These are phyloP conservation scores for Drosophila subquinaria DNA, from an alignment of 2,888 invertebrate genomes.

Conservation along the genomic window DNA sequence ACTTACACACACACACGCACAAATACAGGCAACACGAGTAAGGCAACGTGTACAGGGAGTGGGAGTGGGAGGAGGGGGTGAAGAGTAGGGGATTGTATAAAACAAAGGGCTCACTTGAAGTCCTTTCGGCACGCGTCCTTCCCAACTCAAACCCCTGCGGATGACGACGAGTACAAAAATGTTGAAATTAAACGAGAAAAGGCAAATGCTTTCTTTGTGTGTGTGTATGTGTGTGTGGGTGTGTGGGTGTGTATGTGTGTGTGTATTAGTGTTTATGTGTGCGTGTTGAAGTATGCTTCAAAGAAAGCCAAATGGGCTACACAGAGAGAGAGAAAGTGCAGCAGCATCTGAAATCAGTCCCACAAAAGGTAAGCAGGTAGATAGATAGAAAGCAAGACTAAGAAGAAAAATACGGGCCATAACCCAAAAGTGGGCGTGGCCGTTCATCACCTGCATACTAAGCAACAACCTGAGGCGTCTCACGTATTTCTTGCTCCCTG, in stretches of 20 bases:
- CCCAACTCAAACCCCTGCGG: conserved; percentile 5
- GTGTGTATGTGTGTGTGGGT: conserved; percentile 3
- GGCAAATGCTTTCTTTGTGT: conserved; percentile 54
- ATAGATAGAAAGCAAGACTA: not conserved
- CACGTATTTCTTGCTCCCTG: conserved; percentile 42
- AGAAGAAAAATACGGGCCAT: not conserved
- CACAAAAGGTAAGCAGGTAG: conserved; percentile 5
- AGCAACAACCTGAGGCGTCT: conserved; percentile 58
- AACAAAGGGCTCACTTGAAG: conserved; percentile 50
- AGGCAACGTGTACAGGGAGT: not conserved
- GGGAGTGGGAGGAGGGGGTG: not conserved
- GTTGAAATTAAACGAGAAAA: conserved; percentile 75
- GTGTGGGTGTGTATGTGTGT: conserved; percentile 19
- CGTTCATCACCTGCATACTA: conserved; percentile 69
- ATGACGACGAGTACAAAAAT: conserved; percentile 56
- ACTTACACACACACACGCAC: conserved; percentile 40
- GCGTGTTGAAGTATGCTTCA: conserved; percentile 70
- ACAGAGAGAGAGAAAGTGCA: conserved; percentile 58
- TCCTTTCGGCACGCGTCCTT: conserved; percentile 42
- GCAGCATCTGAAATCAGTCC: conserved; percentile 63
- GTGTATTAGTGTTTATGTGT: conserved; percentile 31
- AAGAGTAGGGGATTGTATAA: not conserved
- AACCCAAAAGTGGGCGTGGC: conserved; percentile 20
- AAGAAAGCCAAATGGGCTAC: conserved; percentile 43
- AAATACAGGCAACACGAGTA: not conserved